A percentile compares a stretch with the other conserved stretches of the same genome.
Evolutionary conservation across 1,140 invertebrate species (phyloP).

Genomic region (Pogonus chalceus): DNA sequence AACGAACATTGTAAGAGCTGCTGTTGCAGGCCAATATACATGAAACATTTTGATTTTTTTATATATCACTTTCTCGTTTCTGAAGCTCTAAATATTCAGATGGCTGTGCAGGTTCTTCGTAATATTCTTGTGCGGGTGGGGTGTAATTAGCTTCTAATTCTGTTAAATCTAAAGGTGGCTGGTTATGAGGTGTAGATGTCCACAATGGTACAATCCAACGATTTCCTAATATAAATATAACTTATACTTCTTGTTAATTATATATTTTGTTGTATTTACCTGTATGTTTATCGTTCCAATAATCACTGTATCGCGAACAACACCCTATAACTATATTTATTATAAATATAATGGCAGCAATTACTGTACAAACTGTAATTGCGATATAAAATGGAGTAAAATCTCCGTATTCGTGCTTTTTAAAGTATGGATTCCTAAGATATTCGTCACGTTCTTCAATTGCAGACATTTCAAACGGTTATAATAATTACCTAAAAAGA

Average conservation of each 20-base stretch:
- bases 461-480: slow-evolving; percentile 21
- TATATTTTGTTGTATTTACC: slow-evolving; percentile 39
- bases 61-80: slow-evolving; percentile 74
- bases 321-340: slow-evolving; percentile 68
- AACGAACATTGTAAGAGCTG: slow-evolving; percentile 59
- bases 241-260: slow-evolving; percentile 9
- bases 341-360: slow-evolving; percentile 56
- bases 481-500: too few species aligned
- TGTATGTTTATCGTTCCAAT: slow-evolving; percentile 74
- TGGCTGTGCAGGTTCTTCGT: slow-evolving; percentile 27
- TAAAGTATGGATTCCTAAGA: slow-evolving; percentile 53
- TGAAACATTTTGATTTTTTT: slow-evolving; percentile 34
- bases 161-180: slow-evolving; percentile 69
- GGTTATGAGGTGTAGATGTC: slow-evolving; percentile 69
- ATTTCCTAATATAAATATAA: slow-evolving; percentile 49
- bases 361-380: slow-evolving; percentile 62
- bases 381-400: slow-evolving; percentile 57
- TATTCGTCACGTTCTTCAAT: slow-evolving; percentile 54
- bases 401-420: slow-evolving; percentile 46
- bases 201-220: slow-evolving; percentile 73
- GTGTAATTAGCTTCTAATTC: slow-evolving; percentile 46
- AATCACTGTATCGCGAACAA: slow-evolving; percentile 64
- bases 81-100: slow-evolving; percentile 62
- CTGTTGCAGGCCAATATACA: slow-evolving; percentile 49
- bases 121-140: slow-evolving; percentile 27